These are phyloP conservation scores for Trichopria drosophilae DNA, from an alignment of 2,888 invertebrate genomes.

Conservation along the genomic window DNA sequence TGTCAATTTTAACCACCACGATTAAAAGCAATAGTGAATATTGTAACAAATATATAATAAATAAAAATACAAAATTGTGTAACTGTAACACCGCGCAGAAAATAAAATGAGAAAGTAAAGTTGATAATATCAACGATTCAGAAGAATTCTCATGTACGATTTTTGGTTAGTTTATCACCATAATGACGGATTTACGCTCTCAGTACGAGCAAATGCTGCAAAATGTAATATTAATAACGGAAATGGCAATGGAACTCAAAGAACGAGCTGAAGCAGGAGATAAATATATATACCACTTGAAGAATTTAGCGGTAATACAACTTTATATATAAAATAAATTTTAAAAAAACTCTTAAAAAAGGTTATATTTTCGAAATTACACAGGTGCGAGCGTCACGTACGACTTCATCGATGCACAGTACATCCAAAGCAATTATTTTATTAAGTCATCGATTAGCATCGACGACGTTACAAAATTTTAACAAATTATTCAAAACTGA, in stretches of 20 bases:
- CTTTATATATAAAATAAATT: not conserved
- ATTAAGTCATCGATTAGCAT: conserved; percentile 53
- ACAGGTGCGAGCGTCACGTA: conserved; percentile 47
- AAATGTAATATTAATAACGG: conserved; percentile 54
- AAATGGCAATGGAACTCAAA: conserved; percentile 57
- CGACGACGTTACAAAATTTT: conserved; percentile 40
- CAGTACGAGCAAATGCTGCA: conserved; percentile 52
- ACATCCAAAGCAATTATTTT: conserved; percentile 50
- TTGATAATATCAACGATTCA: too few species aligned
- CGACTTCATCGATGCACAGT: conserved; percentile 51
- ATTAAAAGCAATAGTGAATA: not conserved
- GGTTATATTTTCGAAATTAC: too few species aligned
- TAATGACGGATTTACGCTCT: too few species aligned
- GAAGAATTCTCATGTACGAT: too few species aligned
- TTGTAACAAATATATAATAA: conserved; percentile 23
- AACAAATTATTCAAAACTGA: conserved; percentile 37
- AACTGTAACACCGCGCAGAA: too few species aligned
- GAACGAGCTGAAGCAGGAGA: conserved; percentile 53
- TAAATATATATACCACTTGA: conserved; percentile 55
- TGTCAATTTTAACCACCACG: too few species aligned
- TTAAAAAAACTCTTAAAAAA: not conserved
- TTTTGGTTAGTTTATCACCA: too few species aligned
- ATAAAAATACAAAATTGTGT: too few species aligned
- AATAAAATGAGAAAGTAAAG: too few species aligned
- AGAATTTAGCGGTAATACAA: conserved; percentile 45